A percentile compares a stretch with the other conserved stretches of the same genome.
Evolutionary conservation across 2,797 vertebrate genomes (phyloP).

Genomic region (Pogonophryne albipinna): DNA sequence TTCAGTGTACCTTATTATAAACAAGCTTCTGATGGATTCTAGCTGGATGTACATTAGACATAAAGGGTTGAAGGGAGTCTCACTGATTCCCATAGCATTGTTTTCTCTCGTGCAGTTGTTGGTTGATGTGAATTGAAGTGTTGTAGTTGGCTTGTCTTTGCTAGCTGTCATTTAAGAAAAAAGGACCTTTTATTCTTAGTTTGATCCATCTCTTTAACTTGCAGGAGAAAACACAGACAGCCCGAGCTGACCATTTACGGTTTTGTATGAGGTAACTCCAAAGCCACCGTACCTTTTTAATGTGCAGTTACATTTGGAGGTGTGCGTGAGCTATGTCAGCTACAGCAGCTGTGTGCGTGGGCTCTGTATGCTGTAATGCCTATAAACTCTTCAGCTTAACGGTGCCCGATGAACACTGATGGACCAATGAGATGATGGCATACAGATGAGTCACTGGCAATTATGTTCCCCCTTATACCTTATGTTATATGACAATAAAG

Average conservation of each 20-base stretch:
- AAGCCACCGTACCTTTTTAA: not conserved
- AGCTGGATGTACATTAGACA: not conserved
- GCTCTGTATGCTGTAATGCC: not conserved
- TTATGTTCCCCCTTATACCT: not conserved
- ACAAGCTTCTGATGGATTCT: constrained; percentile 4
- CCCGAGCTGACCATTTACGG: not conserved
- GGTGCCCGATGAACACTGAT: not conserved
- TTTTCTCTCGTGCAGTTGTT: constrained; percentile 5
- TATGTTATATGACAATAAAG: not conserved
- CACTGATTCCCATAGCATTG: not conserved
- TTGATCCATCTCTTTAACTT: not conserved
- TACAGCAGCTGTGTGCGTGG: not conserved
- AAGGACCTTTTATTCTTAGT: not conserved
- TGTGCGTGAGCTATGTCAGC: not conserved
- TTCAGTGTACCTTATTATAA: not conserved
- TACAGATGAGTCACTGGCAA: not conserved
- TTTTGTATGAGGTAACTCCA: not conserved
- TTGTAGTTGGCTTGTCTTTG: not conserved
- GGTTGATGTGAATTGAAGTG: not conserved
- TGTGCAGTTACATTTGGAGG: not conserved
- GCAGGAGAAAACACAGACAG: constrained; percentile 1
- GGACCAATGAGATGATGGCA: not conserved
- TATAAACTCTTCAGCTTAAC: no score
- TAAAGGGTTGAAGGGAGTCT: not conserved
- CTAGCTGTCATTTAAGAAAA: not conserved